Evolutionary conservation across 2,113 vertebrate species (phyloP).

Genomic region (Ellobius talpinus): DNA sequence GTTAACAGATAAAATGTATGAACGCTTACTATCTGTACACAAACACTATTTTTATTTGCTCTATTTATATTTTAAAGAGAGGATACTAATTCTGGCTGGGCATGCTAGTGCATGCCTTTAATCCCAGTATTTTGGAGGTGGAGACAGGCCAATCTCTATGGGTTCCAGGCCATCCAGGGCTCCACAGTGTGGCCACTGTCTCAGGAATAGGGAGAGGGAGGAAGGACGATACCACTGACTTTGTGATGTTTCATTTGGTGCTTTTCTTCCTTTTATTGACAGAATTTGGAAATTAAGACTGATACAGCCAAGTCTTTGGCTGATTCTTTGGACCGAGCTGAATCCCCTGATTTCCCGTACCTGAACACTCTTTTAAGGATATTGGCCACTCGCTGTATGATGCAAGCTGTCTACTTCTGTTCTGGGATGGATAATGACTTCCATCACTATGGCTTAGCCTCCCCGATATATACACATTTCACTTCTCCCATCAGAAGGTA

Average conservation of each 20-base stretch:
- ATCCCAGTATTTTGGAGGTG: neutral
- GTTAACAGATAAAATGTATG: neutral
- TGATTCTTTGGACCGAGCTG: conserved; percentile 94
- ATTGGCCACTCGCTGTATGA: conserved; percentile 98
- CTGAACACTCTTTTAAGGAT: conserved; percentile 96
- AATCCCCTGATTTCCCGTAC: conserved; percentile 90
- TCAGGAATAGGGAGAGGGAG: too few relatives aligned
- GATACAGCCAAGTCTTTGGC: conserved; percentile 97
- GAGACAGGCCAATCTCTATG: neutral
- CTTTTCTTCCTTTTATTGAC: conserved; percentile 53
- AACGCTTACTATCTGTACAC: neutral
- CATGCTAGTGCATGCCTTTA: neutral
- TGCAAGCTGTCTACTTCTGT: conserved; percentile 99
- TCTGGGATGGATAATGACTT: conserved; percentile 98
- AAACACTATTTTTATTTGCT: neutral
- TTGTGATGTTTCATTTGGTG: neutral
- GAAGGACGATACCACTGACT: neutral
- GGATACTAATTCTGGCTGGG: neutral
- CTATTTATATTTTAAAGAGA: conserved; percentile 26
- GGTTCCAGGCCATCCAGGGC: neutral
- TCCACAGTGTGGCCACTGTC: neutral
- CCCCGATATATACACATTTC: conserved; percentile 98
- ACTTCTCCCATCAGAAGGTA: conserved; percentile 99
- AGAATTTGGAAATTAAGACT: conserved; percentile 93
- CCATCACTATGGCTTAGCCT: conserved; percentile 97